Conservation (phyloP, 2,797 vertebrate species). For the Amblyraja radiata region DNA sequence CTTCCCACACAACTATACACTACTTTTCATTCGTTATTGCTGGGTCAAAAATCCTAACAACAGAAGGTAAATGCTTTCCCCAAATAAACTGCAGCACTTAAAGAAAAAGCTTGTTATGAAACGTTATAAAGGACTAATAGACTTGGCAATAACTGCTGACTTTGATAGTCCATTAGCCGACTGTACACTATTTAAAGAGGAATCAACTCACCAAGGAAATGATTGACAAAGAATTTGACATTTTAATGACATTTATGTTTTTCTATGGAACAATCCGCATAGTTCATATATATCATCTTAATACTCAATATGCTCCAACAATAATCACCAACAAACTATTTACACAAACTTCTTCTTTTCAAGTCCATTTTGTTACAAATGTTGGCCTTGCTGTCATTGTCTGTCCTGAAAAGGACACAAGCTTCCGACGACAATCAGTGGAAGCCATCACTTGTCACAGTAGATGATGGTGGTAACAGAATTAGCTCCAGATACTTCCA, state of each 20-base stretch:
- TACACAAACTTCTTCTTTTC: background rate
- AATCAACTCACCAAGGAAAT: background rate
- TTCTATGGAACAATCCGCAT: background rate
- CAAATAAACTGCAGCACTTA: background rate
- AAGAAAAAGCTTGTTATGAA: no score
- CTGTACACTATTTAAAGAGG: background rate
- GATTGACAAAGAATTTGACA: background rate
- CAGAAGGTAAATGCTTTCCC: background rate
- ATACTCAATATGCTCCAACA: background rate
- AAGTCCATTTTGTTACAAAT: no score
- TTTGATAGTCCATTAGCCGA: background rate
- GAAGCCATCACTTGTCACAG: no score
- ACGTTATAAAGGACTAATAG: background rate
- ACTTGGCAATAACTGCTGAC: background rate
- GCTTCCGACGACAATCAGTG: no score
- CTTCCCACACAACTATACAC: background rate
- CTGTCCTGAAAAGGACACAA: no score
- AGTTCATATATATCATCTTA: background rate
- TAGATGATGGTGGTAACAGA: no score
- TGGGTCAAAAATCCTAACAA: background rate
- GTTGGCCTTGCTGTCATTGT: no score
- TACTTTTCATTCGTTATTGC: background rate
- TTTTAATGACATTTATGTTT: background rate
- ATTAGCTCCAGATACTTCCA: no score
- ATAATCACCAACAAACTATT: background rate